These are phyloP conservation scores for Mionectes olivaceus DNA, from an alignment of 2,797 vertebrate species.

Conservation along the genomic window DNA sequence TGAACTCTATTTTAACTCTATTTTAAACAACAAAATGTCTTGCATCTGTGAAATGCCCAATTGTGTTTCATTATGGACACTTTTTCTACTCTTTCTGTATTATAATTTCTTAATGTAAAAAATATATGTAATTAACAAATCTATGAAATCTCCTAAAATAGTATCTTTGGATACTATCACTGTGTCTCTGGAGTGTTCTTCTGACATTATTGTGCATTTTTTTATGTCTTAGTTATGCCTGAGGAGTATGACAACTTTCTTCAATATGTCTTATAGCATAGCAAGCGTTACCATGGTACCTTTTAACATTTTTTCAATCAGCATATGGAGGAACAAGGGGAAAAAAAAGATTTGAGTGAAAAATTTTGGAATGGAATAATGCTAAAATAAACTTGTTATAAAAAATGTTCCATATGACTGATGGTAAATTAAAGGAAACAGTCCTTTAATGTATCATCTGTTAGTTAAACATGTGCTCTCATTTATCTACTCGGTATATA, in stretches of 20 bases:
- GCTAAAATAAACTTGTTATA: constrained; percentile 72
- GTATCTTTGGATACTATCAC: neutral
- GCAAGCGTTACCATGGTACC: constrained; percentile 73
- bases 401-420: constrained; percentile 50
- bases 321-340: constrained; percentile 65
- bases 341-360: constrained; percentile 42
- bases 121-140: neutral
- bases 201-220: constrained; percentile 35
- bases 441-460: constrained; percentile 49
- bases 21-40: neutral
- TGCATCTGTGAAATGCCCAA: neutral
- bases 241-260: constrained; percentile 60
- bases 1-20: neutral
- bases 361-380: constrained; percentile 64
- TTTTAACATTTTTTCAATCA: constrained; percentile 68
- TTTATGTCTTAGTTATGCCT: constrained; percentile 46
- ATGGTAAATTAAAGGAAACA: constrained; percentile 59
- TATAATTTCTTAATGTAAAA: neutral
- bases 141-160: neutral
- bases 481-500: constrained; percentile 44
- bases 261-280: constrained; percentile 40
- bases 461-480: constrained; percentile 53
- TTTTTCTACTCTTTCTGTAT: neutral
- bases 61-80: neutral
- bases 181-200: neutral